Conservation (phyloP, 2,888 invertebrate species). For the Agyllia agylla region DNA sequence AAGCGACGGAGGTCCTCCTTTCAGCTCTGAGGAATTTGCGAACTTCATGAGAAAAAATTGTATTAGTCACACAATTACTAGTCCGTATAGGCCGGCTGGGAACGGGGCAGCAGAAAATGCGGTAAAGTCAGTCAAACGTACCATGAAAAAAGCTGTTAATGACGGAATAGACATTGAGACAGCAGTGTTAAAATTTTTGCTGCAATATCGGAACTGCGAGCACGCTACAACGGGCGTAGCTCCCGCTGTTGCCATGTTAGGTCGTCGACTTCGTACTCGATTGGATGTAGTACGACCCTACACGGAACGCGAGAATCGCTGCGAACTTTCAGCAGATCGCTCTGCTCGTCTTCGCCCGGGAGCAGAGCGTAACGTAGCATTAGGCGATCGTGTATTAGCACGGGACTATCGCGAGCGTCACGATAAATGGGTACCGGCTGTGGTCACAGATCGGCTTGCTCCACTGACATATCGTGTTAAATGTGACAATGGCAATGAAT, state of each 20-base stretch:
- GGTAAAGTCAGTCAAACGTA: conserved; percentile 38
- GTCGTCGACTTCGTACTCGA: conserved; percentile 65
- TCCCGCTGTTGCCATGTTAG: conserved; percentile 65
- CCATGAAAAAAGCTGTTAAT: conserved; percentile 25
- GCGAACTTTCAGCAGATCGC: conserved; percentile 11
- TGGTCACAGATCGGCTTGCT: background rate
- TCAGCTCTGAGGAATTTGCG: conserved; percentile 63
- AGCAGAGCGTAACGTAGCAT: background rate
- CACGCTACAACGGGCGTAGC: conserved; percentile 62
- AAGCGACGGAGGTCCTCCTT: conserved; percentile 78
- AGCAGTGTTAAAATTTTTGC: conserved; percentile 29
- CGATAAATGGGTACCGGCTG: background rate
- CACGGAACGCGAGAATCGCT: background rate
- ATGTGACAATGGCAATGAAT: background rate
- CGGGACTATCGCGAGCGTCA: background rate
- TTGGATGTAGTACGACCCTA: conserved; percentile 64
- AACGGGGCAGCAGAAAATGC: conserved; percentile 61
- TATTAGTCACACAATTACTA: conserved; percentile 1
- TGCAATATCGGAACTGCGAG: conserved; percentile 39
- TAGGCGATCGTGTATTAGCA: background rate
- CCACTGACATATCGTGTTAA: conserved; percentile 2
- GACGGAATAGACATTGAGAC: conserved; percentile 25
- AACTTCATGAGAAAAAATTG: conserved; percentile 56
- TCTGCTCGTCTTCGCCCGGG: background rate
- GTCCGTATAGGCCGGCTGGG: conserved; percentile 69